These are phyloP conservation scores for Dynastes hyllus DNA, from an alignment of 2,888 invertebrate genomes.

Conservation along the genomic window DNA sequence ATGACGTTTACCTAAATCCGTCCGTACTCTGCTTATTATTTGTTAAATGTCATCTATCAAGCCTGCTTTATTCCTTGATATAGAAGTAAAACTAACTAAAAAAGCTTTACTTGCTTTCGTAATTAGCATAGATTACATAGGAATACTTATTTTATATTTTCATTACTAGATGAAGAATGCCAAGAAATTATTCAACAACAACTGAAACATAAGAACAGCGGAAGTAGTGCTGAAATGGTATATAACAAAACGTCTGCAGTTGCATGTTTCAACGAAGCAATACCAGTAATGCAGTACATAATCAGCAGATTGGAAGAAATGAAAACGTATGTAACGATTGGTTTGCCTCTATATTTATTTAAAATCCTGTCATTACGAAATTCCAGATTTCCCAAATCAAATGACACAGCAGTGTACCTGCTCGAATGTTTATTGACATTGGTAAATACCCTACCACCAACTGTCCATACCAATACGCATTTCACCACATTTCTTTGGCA, in stretches of 20 bases:
- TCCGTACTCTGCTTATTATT: too few species aligned
- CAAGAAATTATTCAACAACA: slow-evolving; percentile 78
- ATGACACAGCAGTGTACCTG: slow-evolving; percentile 82
- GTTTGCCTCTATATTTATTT: slow-evolving; percentile 25
- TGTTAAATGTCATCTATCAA: too few species aligned
- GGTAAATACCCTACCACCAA: slow-evolving; percentile 87
- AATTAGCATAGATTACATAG: too few species aligned
- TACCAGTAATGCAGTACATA: slow-evolving; percentile 91
- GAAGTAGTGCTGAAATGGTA: slow-evolving; percentile 74
- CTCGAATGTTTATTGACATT: slow-evolving; percentile 90
- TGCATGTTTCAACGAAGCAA: slow-evolving; percentile 91
- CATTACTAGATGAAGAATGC: slow-evolving; percentile 81
- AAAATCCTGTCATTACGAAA: slow-evolving; percentile 2
- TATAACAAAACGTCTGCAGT: slow-evolving; percentile 79
- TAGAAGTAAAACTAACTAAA: too few species aligned
- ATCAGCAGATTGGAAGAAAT: slow-evolving; percentile 90
- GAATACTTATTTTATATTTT: not conserved
- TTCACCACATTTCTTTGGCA: slow-evolving; percentile 94
- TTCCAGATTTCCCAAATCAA: slow-evolving; percentile 77
- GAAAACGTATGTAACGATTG: slow-evolving; percentile 74
- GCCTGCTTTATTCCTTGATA: too few species aligned
- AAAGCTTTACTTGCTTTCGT: too few species aligned
- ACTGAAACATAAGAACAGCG: slow-evolving; percentile 71
- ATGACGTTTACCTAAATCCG: too few species aligned
- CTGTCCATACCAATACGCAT: slow-evolving; percentile 88